A percentile compares a stretch with the other conserved stretches of the same genome.
These are phyloP conservation scores for Luehdorfia chinensis DNA, from an alignment of 1,140 invertebrate species.

Conservation along the genomic window DNA sequence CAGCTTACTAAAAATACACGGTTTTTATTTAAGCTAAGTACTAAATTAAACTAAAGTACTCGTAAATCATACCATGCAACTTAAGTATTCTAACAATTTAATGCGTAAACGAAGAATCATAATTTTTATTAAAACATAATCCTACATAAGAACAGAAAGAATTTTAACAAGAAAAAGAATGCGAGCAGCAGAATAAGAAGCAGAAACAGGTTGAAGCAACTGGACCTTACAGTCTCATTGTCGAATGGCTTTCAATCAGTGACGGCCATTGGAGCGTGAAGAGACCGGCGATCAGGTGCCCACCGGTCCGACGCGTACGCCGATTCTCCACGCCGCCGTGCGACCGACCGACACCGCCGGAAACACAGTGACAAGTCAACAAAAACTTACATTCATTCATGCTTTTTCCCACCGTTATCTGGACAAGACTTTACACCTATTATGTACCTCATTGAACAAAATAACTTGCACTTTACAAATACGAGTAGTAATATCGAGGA, in stretches of 20 bases:
- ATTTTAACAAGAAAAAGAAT: constrained; percentile 8
- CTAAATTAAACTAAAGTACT: neutral
- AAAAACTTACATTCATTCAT: constrained; percentile 72
- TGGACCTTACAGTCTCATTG: constrained; percentile 35
- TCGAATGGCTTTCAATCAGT: constrained; percentile 46
- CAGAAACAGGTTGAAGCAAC: constrained; percentile 7
- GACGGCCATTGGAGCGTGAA: constrained; percentile 25
- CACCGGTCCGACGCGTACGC: constrained; percentile 62
- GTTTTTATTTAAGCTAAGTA: neutral
- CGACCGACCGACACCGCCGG: constrained; percentile 53
- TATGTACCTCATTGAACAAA: constrained; percentile 33
- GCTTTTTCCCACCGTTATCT: constrained; percentile 47
- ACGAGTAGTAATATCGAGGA: no score
- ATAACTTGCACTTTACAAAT: constrained; percentile 13
- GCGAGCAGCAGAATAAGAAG: constrained; percentile 1
- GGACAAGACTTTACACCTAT: constrained; percentile 55
- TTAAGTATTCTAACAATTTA: no score
- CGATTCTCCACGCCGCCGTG: constrained; percentile 68
- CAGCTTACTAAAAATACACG: neutral
- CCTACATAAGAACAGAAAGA: no score
- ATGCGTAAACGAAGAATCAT: no score
- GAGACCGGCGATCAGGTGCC: constrained; percentile 31
- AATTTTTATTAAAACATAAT: no score
- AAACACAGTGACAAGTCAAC: constrained; percentile 68
- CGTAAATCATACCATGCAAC: no score